These are phyloP conservation scores for Macrocentrus cingulum DNA, from an alignment of 1,140 invertebrate genomes.

Conservation along the genomic window DNA sequence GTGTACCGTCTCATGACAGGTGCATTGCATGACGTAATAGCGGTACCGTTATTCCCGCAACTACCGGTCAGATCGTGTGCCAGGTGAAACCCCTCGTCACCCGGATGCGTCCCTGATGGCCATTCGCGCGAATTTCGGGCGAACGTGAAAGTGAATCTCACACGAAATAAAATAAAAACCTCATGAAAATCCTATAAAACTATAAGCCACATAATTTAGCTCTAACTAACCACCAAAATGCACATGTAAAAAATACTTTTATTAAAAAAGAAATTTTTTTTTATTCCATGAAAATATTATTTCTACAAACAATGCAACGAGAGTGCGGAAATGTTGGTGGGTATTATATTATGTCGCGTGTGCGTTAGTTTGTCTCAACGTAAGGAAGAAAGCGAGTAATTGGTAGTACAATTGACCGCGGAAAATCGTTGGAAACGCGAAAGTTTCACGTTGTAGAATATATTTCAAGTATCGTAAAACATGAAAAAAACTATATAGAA, in stretches of 20 bases:
- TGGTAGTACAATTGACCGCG: constrained; percentile 31
- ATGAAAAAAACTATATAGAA: not conserved
- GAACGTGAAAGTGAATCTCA: constrained; percentile 46
- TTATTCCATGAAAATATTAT: not conserved
- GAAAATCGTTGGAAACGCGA: constrained; percentile 17
- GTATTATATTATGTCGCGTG: constrained; percentile 20
- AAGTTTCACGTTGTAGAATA: constrained; percentile 13
- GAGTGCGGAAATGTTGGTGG: too few relatives aligned
- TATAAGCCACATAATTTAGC: too few relatives aligned
- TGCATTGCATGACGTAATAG: constrained; percentile 35
- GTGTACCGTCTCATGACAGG: constrained; percentile 39
- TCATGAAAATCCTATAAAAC: too few relatives aligned
- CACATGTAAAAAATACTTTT: too few relatives aligned
- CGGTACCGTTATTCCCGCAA: constrained; percentile 1
- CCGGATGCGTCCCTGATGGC: constrained; percentile 24
- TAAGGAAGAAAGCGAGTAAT: constrained; percentile 53
- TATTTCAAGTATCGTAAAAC: too few relatives aligned
- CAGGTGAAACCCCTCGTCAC: constrained; percentile 21
- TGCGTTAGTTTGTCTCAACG: constrained; percentile 22
- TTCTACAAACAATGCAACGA: not conserved
- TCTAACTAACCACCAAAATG: too few relatives aligned
- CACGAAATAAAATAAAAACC: not conserved
- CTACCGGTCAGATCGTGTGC: constrained; percentile 25
- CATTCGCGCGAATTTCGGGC: constrained; percentile 37
- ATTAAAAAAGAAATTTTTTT: not conserved